Evolutionary conservation across 2,113 vertebrate species (phyloP), one percentile per base, ranked within the genome.

Genomic region (Anoura caudifer): DNA sequence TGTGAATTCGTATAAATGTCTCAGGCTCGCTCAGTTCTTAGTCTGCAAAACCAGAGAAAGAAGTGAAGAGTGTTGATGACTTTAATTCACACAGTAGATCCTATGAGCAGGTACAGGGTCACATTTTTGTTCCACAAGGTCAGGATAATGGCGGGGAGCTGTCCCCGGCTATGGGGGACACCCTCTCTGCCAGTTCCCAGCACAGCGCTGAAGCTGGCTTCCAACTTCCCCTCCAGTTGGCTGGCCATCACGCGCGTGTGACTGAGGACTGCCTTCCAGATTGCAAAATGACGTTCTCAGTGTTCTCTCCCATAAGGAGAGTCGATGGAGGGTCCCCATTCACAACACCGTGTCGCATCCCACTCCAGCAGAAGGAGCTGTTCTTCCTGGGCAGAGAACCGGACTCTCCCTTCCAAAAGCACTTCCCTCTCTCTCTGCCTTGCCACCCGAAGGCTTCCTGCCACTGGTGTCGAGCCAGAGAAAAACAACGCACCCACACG

Each of bases 141-240:
- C 86, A 33, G 86, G 22, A 59, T 50, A 28, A 59, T 13, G 22
- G 61, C 47, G 11, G 0, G 56, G 31, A 50, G 38, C 15, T 22
- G 22, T 9, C 56, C 24, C 45, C 24, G 9, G 65, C 36, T 56
- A 1, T 7, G 0, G 12, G 5, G 43, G 20, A 8, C 2, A 1
- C 2, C 4, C 1, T 41, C 0, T 28, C 76, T 6, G 33, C 47
- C 1, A 4, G n/a, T 56, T 36, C 15, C 4, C 33, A 38, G 50
- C 4, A 2, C 19, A 20, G 14, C 24, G 26, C 33, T 50, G 22
- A 5, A 1, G 1, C 3, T 0, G 3, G 26, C 22, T 77, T 45
- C n/a, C 3, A 38, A 59, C n/a, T 54, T 77, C 16, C 33, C 47
- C 47, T 75, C 43, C 47, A 7, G 41, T 10, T 86, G 81, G 31